Base-by-base conservation (phyloP, 2,888 invertebrate genomes). In the Torymus texanus region DNA sequence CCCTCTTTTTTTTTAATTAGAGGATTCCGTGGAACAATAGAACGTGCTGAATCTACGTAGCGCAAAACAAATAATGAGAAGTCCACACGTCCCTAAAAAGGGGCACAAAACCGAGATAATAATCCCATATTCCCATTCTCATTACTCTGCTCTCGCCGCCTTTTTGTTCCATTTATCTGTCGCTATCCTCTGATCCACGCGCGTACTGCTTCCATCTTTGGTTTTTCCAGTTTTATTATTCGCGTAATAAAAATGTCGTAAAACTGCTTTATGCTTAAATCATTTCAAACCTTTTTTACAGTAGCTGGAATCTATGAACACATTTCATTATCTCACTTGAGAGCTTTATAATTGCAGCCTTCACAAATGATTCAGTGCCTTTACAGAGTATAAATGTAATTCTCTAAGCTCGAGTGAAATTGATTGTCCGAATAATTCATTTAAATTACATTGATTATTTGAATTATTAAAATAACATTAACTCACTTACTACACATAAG, bases 21-120 rank as follows among this genome's bases (percentile, higher is more conserved):
- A 67, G 41, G 12, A 18, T 53, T 51, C 11, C 11, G 41, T n/a
- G n/a, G 75, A 68, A 75, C 75, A 75, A 75, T 61, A 62, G 68
- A 13, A 18, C 59, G 29, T 10, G 11, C 51, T 18, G 59, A 51
- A 67, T 59, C n/a, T 51, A 10, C 14, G 59, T 59, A 50, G 53
- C 53, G 55, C 29, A 16, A 53, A 67, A 29, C 72, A 67, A 67
- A 67, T 75, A 75, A 75, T 67, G 66, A 75, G 75, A 67, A 29
- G 63, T 56, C 41, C 41, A 41, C 41, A 8, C 41, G 8, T 14
- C 1, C 24, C 18, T 14, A 18, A 41, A 55, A 73, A 63, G 41
- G 24, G 59, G 4, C 13, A 63, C 41, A 18, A 73, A 55, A 50
- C 14, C 51, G 29, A 63, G 41, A 21, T 50, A 71, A 71, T 71